Conservation (phyloP, 2,113 vertebrate species). For the Leptobrachium leishanense region DNA sequence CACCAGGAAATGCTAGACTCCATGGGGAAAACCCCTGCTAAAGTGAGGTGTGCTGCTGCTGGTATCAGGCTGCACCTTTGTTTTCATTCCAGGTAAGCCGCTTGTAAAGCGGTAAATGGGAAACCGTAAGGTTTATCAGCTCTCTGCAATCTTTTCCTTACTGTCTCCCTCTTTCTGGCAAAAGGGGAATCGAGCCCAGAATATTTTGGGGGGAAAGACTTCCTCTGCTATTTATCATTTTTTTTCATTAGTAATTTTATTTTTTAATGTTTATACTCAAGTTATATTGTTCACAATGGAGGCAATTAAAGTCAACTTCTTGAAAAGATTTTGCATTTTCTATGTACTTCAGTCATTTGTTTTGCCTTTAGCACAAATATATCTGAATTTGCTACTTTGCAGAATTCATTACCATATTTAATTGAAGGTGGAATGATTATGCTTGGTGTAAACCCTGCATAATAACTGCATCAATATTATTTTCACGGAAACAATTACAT, state of each 20-base stretch:
- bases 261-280: slow-evolving; percentile 17
- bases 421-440: slow-evolving; percentile 16
- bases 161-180: no score
- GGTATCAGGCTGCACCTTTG: no score
- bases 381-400: slow-evolving; percentile 8
- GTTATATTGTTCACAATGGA: slow-evolving; percentile 13
- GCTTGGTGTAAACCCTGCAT: not conserved
- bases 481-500: slow-evolving; percentile 9
- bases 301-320: slow-evolving; percentile 14
- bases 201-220: no score
- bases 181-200: no score
- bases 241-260: slow-evolving; percentile 7
- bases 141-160: no score
- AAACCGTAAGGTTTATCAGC: no score
- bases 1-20: no score
- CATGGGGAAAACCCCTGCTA: no score
- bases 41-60: no score
- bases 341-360: slow-evolving; percentile 9
- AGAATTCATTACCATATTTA: slow-evolving; percentile 34
- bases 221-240: not conserved
- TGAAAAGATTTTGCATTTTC: slow-evolving; percentile 17
- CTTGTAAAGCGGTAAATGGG: no score
- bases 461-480: slow-evolving; percentile 11
- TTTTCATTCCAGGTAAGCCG: no score
- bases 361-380: slow-evolving; percentile 32